Base-by-base conservation (phyloP, 2,888 invertebrate species). In the Polydrusus cervinus region DNA sequence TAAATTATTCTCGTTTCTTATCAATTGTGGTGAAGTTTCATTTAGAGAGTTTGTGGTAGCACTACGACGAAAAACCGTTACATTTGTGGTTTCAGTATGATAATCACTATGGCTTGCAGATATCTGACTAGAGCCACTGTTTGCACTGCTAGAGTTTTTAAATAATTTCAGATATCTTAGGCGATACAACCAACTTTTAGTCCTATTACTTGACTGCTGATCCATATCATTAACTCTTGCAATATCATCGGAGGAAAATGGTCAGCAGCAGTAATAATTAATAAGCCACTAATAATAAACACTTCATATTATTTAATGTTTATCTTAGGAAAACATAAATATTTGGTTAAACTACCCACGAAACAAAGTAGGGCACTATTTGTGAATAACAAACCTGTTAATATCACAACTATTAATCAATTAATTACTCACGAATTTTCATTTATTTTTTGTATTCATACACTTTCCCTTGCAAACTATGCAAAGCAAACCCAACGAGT, bases 161-260 rank as follows among this genome's bases (percentile, higher is more conserved):
- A 80, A 79, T 40, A 82, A 78, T 76, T 76, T 81, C 34, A 83
- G 70, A 51, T 79, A 78, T 61, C 74, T 79, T n/a, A 83, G 71
- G 53, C 81, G 80, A 55, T 78, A 79, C 20, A 82, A 72, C 81
- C 82, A 82, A 61, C 70, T 82, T 71, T 78, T 80, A 25, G 79
- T 78, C 71, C 80, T 79, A 38, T 80, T 80, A 55, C 67, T 53
- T 16, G 57, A 57, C 3, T 62, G 47, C n/a, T 49, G 34, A 62
- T 70, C 62, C 62, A 70, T 70, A 75, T 79, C 72, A 69, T 69
- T 75, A 78, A 18, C 10, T 16, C 30, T 66, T 20, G 55, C 25
- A 30, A 43, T 11, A 67, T 7, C 2, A 16, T 47, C 16, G 16
- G 14, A 47, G 8, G 8, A 47, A 47, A 49, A 5, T 6, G 38